A percentile compares a stretch with the other conserved stretches of the same genome.
phyloP scores from a whole-genome alignment of 2,888 invertebrate species.

The Alviniconcha strummeri region DNA sequence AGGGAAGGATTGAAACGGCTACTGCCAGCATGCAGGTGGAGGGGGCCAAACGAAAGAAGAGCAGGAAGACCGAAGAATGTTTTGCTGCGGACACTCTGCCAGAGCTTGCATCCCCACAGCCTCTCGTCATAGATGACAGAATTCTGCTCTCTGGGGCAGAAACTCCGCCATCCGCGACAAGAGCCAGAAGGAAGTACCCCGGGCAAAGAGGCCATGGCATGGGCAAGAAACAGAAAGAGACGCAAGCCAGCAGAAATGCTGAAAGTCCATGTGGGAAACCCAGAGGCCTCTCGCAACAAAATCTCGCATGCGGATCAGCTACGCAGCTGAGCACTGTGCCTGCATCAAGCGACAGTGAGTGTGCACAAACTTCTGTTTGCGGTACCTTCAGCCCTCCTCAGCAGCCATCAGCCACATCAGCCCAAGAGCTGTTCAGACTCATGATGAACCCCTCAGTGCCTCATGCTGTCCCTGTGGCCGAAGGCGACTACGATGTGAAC shows the following conservation, averaged over 20 bases:
- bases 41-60: too few relatives aligned
- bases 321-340: too few relatives aligned
- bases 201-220: neutral
- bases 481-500: neutral
- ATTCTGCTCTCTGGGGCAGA: neutral
- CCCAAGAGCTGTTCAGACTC: neutral
- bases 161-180: neutral
- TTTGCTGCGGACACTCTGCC: neutral
- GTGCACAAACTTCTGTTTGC: too few relatives aligned
- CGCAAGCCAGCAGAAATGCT: neutral
- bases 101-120: constrained; percentile 18
- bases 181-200: neutral
- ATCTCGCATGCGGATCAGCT: too few relatives aligned
- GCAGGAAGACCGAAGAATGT: too few relatives aligned
- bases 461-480: neutral
- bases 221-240: neutral
- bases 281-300: too few relatives aligned
- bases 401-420: neutral
- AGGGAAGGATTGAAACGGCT: too few relatives aligned
- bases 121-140: constrained; percentile 3
- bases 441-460: neutral
- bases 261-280: too few relatives aligned
- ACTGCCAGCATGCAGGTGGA: too few relatives aligned
- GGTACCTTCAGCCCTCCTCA: too few relatives aligned
- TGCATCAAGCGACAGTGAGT: too few relatives aligned